Base-by-base conservation (phyloP, 2,888 invertebrate species). In the Melinaea menophilus region DNA sequence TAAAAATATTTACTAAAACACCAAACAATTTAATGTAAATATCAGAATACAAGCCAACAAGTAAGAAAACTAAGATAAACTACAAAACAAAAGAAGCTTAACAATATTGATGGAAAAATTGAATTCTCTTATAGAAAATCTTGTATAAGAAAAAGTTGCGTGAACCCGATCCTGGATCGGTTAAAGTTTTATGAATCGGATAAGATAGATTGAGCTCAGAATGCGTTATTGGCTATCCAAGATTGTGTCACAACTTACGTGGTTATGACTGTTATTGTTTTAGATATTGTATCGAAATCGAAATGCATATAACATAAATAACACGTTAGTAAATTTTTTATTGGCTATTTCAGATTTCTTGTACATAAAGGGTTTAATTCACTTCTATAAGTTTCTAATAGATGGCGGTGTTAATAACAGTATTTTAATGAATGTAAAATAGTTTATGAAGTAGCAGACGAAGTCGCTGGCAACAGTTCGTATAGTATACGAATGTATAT, bases 201-300 rank as follows among this genome's bases (percentile, higher is more conserved):
- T 79, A 81, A 84, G 80, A 85, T 85, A 82, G 81, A 85, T 85
- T 80, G 82, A 78, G 79, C 79, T 79, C 75, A 77, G 80, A 80
- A 83, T 86, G 84, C 82, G 82, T 86, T 86, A 86, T 84, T 86
- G 81, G 80, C 82, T 80, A 79, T 85, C 81, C 78, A 78, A 80
- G 81, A 85, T 86, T 80, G 79, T 79, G 79, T 80, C 81, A 77
- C 76, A 76, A 73, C 73, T 72, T 68, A 69, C 70, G 69, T 65
- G 58, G 63, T 54, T 47, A 59, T 45, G 56, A 60, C 58, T 51
- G 56, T 65, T 70, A 66, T 69, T 70, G 62, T 65, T 67, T 62
- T 62, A 61, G 55, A 51, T 31, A 31, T 51, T 51, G 22, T 11
- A 31, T 7, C 22, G 22, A 22, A 22, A 22, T 22, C 22, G 22